Evolutionary conservation across 2,113 vertebrate genomes (phyloP).

Genomic region (Monarcha castaneiventris): DNA sequence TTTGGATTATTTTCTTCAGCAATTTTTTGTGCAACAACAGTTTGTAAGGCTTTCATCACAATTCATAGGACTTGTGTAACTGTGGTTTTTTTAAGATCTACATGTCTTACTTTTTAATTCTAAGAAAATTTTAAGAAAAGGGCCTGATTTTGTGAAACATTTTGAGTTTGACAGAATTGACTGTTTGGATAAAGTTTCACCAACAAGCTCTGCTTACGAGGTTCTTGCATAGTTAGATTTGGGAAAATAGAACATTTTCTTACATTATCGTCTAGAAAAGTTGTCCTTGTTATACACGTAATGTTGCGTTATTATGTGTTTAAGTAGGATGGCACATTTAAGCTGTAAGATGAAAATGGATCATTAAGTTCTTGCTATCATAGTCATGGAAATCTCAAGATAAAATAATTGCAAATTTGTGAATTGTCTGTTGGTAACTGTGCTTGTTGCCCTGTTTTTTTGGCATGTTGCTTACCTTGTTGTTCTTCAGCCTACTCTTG

Average conservation of each 20-base stretch:
- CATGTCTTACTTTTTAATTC: not conserved
- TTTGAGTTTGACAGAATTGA: not conserved
- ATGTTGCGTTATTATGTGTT: not conserved
- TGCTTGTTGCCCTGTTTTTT: not conserved
- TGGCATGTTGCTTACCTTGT: not conserved
- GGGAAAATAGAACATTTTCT: not conserved
- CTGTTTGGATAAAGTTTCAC: not conserved
- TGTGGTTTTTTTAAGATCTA: not conserved
- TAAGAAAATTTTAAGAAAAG: not conserved
- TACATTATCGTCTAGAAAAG: not conserved
- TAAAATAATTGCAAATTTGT: not conserved
- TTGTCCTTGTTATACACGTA: not conserved
- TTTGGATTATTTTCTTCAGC: not conserved
- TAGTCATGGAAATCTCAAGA: not conserved
- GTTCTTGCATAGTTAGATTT: not conserved
- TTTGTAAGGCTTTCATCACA: not conserved
- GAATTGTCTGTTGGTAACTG: not conserved
- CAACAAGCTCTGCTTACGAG: not conserved
- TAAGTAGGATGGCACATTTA: not conserved
- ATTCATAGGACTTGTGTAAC: not conserved
- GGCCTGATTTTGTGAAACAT: not conserved
- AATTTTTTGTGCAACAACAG: not conserved
- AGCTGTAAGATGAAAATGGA: not conserved
- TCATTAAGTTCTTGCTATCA: not conserved
- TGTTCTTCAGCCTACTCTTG: not conserved